Percentiles rank a stretch among this genome's conserved stretches.
These are phyloP conservation scores for Jacana jacana DNA, from an alignment of 2,113 vertebrate species.

Conservation along the genomic window DNA sequence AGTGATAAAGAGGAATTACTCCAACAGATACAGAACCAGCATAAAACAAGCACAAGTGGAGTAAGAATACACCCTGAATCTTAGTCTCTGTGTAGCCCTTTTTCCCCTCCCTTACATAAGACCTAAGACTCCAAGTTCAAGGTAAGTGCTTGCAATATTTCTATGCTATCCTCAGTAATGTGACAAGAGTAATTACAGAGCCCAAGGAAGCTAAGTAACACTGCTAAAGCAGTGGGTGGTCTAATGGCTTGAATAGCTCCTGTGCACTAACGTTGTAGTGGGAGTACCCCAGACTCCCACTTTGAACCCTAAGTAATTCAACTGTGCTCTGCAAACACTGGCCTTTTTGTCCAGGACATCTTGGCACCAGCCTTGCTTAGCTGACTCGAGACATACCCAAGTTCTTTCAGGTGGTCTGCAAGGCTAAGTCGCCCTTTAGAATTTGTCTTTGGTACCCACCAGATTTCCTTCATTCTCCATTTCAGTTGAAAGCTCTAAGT, in stretches of 20 bases:
- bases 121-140: background rate
- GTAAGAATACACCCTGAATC: slow-evolving; percentile 9
- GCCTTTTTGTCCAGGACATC: background rate
- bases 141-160: slow-evolving; percentile 39
- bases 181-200: slow-evolving; percentile 41
- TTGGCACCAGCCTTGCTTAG: background rate
- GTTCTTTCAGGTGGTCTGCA: slow-evolving; percentile 25
- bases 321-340: slow-evolving; percentile 1
- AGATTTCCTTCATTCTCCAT: background rate
- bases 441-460: background rate
- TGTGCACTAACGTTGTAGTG: background rate
- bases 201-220: background rate
- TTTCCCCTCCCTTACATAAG: background rate
- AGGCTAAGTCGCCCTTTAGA: slow-evolving; percentile 13
- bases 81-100: background rate
- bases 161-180: slow-evolving; percentile 1
- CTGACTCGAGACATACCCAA: background rate
- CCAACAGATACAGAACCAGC: background rate
- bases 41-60: background rate
- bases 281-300: background rate
- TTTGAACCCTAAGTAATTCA: slow-evolving; percentile 1
- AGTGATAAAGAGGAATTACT: background rate
- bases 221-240: slow-evolving; percentile 16
- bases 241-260: slow-evolving; percentile 13
- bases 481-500: background rate